Conservation (phyloP, 1,140 invertebrate species). For the Zaprionus kolodkinae region DNA sequence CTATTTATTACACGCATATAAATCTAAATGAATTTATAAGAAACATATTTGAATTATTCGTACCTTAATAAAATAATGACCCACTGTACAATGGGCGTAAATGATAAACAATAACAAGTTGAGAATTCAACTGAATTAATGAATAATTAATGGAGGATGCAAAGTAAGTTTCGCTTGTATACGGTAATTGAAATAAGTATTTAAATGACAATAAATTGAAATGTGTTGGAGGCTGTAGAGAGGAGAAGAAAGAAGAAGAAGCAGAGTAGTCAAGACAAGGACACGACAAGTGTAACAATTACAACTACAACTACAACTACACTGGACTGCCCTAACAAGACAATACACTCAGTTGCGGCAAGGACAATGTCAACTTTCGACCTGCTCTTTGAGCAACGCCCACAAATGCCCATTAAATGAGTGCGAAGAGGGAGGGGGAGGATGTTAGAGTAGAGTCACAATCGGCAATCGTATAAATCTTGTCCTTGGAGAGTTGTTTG, state of each 20-base stretch:
- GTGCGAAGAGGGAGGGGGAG: constrained; percentile 26
- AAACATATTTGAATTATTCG: no score
- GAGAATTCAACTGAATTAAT: constrained; percentile 37
- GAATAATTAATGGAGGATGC: constrained; percentile 67
- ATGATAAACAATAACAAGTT: constrained; percentile 30
- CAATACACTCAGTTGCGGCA: constrained; percentile 34
- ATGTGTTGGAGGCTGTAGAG: constrained; percentile 23
- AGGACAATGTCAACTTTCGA: constrained; percentile 54
- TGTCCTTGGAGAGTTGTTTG: constrained; percentile 77
- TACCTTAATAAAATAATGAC: no score
- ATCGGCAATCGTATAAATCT: constrained; percentile 80
- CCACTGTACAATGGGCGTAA: background rate
- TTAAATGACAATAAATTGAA: constrained; percentile 72
- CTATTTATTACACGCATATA: no score
- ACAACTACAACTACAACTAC: constrained; percentile 15
- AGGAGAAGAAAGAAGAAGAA: background rate
- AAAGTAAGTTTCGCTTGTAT: constrained; percentile 42
- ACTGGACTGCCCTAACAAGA: constrained; percentile 29
- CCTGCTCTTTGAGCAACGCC: constrained; percentile 38
- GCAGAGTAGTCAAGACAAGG: constrained; percentile 16
- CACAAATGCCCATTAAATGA: constrained; percentile 77
- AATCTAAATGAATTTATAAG: no score
- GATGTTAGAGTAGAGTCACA: no score
- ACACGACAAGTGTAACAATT: constrained; percentile 8
- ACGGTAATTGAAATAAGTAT: constrained; percentile 75